Evolutionary conservation across 2,113 vertebrate species (phyloP).

Genomic region (Erythrolamprus reginae): DNA sequence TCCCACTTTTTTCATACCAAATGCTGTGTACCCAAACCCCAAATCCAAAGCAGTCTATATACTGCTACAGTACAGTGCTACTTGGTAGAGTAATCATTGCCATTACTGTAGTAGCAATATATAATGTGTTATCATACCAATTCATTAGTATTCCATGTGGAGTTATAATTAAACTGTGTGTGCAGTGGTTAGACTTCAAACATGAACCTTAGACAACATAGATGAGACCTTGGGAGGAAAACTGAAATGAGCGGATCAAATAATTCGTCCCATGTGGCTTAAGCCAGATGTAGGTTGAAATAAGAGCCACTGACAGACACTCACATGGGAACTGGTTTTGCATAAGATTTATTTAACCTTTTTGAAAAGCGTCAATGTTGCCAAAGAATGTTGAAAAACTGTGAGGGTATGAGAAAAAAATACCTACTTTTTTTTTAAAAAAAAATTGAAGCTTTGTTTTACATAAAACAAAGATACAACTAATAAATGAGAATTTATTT

Average conservation of each 20-base stretch:
- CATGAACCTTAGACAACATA: slow-evolving; percentile 11
- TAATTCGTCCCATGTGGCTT: slow-evolving; percentile 17
- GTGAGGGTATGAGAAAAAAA: not conserved
- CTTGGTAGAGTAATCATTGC: not conserved
- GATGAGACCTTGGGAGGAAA: slow-evolving; percentile 7
- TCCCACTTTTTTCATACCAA: not conserved
- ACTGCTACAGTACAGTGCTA: not conserved
- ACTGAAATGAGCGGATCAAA: not conserved
- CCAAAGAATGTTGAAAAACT: not conserved
- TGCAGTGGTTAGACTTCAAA: slow-evolving; percentile 11
- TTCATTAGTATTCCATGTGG: slow-evolving; percentile 6
- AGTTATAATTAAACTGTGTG: slow-evolving; percentile 2
- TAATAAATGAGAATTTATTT: not conserved
- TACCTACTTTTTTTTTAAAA: not conserved
- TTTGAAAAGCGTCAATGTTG: not conserved
- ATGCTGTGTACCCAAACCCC: not conserved
- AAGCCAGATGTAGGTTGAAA: slow-evolving; percentile 11
- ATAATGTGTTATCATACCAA: not conserved
- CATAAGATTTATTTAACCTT: slow-evolving; percentile 17
- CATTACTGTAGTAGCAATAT: not conserved
- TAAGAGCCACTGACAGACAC: not conserved
- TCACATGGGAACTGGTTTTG: slow-evolving; percentile 10
- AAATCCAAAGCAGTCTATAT: not conserved
- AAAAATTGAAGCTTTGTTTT: not conserved
- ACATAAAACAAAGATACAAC: not conserved